Evolutionary conservation across 2,113 vertebrate species (phyloP).

Genomic region (Malurus melanocephalus): DNA sequence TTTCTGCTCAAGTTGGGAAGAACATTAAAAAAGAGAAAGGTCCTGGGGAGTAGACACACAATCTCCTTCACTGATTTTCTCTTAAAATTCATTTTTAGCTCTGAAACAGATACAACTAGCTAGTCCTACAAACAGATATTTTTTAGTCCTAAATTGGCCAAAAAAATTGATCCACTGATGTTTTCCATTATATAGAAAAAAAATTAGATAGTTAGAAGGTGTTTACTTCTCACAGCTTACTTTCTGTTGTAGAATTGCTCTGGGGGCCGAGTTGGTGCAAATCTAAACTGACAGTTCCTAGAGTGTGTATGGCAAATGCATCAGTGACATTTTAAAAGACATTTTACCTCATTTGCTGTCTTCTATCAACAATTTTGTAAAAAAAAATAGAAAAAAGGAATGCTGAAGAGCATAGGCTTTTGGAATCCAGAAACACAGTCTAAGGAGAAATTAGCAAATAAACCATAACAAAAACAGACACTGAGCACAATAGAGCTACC

Average conservation of each 20-base stretch:
- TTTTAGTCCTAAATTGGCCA: background rate
- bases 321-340: background rate
- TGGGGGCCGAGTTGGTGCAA: background rate
- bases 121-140: background rate
- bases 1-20: background rate
- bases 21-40: background rate
- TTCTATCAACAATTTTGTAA: background rate
- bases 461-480: background rate
- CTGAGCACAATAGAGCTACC: background rate
- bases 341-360: background rate
- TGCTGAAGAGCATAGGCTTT: background rate
- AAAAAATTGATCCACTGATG: background rate
- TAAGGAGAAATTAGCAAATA: background rate
- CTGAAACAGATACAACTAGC: background rate
- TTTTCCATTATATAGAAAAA: background rate
- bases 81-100: background rate
- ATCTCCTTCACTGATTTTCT: background rate
- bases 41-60: background rate
- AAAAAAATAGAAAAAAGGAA: background rate
- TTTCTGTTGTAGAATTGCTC: background rate
- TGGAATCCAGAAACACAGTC: background rate
- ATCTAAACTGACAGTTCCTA: background rate
- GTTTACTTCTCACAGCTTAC: background rate
- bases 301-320: background rate
- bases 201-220: accelerated